Evolutionary conservation across 2,888 invertebrate species (phyloP).

Genomic region (Tenthredo notha): DNA sequence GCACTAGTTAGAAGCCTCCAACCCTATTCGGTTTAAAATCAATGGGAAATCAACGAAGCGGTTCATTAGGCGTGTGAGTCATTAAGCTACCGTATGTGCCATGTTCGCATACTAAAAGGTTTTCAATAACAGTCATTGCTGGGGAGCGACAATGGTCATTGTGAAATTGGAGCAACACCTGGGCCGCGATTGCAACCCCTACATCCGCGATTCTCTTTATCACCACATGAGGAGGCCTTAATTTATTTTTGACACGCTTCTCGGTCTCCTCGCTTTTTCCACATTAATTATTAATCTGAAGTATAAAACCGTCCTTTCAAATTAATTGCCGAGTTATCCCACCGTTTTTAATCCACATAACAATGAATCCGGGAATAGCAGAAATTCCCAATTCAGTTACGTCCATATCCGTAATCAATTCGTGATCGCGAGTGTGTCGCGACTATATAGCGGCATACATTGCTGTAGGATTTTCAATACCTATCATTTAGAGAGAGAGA

Average conservation of each 20-base stretch:
- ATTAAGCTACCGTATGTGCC: constrained; percentile 46
- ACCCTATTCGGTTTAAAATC: constrained; percentile 34
- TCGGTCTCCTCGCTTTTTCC: background rate
- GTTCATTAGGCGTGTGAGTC: constrained; percentile 51
- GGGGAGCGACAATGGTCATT: constrained; percentile 50
- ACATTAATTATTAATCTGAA: too few relatives aligned
- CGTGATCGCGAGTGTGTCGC: background rate
- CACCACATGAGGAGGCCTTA: constrained; percentile 8
- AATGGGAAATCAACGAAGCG: constrained; percentile 45
- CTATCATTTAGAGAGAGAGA: background rate
- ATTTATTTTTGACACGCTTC: background rate
- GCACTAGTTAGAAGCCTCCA: background rate
- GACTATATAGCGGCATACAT: background rate
- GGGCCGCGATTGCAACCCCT: constrained; percentile 40
- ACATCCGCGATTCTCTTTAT: constrained; percentile 33
- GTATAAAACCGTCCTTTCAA: background rate
- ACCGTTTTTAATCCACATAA: background rate
- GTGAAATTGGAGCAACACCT: constrained; percentile 47
- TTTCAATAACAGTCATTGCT: constrained; percentile 52
- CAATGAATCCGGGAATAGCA: background rate
- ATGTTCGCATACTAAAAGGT: constrained; percentile 29
- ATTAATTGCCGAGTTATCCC: background rate
- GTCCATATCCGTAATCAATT: background rate
- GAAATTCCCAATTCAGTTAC: background rate
- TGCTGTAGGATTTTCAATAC: background rate